Evolutionary conservation across 2,113 vertebrate species (phyloP).

Genomic region (Saguinus imperator): DNA sequence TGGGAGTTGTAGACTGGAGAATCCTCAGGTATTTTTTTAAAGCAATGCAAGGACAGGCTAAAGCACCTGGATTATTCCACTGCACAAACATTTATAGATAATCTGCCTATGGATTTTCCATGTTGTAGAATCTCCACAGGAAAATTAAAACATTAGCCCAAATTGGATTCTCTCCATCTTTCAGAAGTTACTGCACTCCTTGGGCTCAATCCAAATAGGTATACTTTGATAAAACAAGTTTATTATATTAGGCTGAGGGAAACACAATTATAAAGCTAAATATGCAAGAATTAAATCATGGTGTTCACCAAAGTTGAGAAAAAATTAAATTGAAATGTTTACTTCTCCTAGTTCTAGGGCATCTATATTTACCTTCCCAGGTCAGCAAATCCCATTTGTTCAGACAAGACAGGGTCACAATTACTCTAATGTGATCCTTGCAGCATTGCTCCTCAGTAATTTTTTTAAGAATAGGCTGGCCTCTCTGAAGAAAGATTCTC

Average conservation of each 20-base stretch:
- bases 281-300: background rate
- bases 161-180: background rate
- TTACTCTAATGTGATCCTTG: background rate
- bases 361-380: background rate
- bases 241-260: background rate
- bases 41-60: too few relatives aligned
- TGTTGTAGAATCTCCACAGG: background rate
- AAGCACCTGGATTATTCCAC: too few relatives aligned
- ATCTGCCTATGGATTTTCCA: background rate
- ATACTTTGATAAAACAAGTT: background rate
- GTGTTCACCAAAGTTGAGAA: background rate
- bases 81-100: background rate
- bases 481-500: conserved; percentile 10
- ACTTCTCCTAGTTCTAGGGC: background rate
- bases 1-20: too few relatives aligned
- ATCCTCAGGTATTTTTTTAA: too few relatives aligned
- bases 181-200: background rate
- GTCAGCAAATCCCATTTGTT: background rate
- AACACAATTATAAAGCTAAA: conserved; percentile 43
- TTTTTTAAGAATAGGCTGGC: background rate
- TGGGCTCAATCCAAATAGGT: background rate
- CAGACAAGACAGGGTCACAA: background rate
- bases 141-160: background rate
- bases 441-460: background rate
- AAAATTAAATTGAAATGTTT: background rate